These are phyloP conservation scores for Eilema depressum DNA, from an alignment of 2,888 invertebrate species.

Conservation along the genomic window DNA sequence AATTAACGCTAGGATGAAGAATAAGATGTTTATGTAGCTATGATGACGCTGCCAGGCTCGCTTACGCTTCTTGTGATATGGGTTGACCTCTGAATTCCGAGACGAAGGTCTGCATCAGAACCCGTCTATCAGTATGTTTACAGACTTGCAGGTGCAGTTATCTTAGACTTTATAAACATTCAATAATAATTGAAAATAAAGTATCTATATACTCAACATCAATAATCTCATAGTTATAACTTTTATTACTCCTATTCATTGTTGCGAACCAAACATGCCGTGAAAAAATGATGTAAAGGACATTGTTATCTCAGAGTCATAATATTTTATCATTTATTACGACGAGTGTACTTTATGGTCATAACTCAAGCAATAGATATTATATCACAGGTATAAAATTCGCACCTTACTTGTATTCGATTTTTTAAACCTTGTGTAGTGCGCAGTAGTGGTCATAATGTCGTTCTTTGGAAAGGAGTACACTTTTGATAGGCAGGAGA, in stretches of 20 bases:
- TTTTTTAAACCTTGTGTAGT: constrained; percentile 11
- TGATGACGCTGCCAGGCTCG: too few relatives aligned
- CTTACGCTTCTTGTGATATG: too few relatives aligned
- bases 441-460: constrained; percentile 50
- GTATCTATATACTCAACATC: background rate
- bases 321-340: constrained; percentile 2
- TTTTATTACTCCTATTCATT: background rate
- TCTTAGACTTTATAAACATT: background rate
- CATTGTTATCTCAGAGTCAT: constrained; percentile 1
- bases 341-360: background rate
- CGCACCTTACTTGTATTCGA: background rate
- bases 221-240: background rate
- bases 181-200: background rate
- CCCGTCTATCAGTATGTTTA: too few relatives aligned
- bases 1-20: too few relatives aligned
- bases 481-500: constrained; percentile 59
- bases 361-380: background rate
- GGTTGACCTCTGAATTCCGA: too few relatives aligned
- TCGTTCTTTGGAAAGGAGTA: constrained; percentile 62
- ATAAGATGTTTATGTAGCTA: too few relatives aligned
- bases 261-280: background rate
- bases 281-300: background rate
- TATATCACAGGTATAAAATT: constrained; percentile 31
- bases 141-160: too few relatives aligned
- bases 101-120: too few relatives aligned